Evolutionary conservation across 2,113 vertebrate species (phyloP).

Genomic region (Eonycteris spelaea): DNA sequence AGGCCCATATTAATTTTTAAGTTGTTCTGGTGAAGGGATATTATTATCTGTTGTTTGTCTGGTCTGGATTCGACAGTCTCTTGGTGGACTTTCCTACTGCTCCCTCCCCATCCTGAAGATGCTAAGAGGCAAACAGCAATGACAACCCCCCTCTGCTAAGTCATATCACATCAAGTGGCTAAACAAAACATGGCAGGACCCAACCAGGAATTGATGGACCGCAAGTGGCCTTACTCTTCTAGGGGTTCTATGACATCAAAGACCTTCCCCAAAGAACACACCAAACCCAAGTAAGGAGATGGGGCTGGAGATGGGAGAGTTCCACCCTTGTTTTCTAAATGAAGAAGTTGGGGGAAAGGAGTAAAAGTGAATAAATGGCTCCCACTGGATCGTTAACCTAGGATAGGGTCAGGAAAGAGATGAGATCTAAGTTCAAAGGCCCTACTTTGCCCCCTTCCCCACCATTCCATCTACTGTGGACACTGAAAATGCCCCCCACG

Average conservation of each 20-base stretch:
- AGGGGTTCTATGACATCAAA: neutral
- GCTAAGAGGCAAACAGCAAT: neutral
- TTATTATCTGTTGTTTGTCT: neutral
- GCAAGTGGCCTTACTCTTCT: neutral
- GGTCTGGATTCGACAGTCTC: conserved; percentile 23
- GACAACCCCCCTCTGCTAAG: neutral
- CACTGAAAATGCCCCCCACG: neutral
- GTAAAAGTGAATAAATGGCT: neutral
- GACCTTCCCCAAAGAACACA: neutral
- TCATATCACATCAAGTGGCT: neutral
- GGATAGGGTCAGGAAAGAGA: neutral
- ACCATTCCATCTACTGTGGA: neutral
- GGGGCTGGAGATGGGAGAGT: neutral
- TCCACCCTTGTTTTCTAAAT: neutral
- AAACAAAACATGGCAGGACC: neutral
- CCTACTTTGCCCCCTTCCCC: neutral
- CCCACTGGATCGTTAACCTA: neutral
- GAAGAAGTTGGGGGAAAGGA: neutral
- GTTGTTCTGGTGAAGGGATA: conserved; percentile 21
- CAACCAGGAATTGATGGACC: neutral
- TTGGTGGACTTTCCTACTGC: neutral
- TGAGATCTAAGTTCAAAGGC: neutral
- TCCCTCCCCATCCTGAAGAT: neutral
- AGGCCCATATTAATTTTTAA: conserved; percentile 57
- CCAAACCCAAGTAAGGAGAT: neutral